These are phyloP conservation scores for Corythornis cristatus DNA, from an alignment of 2,113 vertebrate genomes.

Conservation along the genomic window DNA sequence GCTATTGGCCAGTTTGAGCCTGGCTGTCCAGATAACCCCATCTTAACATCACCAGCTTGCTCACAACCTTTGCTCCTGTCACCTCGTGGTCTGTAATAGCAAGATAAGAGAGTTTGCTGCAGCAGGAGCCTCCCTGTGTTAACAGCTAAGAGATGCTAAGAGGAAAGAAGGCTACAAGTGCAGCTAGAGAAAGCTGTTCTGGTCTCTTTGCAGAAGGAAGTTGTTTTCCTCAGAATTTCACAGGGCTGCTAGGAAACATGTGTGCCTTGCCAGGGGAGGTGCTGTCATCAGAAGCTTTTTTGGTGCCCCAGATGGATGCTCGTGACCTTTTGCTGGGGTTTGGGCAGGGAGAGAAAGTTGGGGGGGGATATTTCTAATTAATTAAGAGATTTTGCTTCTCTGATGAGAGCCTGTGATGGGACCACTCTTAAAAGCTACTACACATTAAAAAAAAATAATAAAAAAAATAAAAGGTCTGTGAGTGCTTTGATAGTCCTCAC, in stretches of 20 bases:
- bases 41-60: neutral
- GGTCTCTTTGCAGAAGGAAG: neutral
- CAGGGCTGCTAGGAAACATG: neutral
- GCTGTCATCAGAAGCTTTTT: neutral
- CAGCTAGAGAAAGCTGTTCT: neutral
- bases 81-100: neutral
- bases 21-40: conserved; percentile 11
- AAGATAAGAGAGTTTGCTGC: neutral
- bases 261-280: neutral
- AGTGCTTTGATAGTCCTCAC: conserved; percentile 25
- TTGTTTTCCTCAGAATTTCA: neutral
- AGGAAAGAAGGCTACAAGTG: neutral
- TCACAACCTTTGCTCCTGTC: neutral
- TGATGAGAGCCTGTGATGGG: neutral
- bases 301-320: neutral
- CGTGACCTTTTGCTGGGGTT: neutral
- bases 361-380: neutral
- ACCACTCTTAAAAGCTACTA: conserved; percentile 26
- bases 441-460: neutral
- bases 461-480: neutral
- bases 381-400: neutral
- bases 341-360: neutral
- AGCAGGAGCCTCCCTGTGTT: neutral
- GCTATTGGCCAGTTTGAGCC: neutral
- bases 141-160: neutral